Conservation (phyloP, 2,113 vertebrate genomes). For the Procavia capensis region DNA sequence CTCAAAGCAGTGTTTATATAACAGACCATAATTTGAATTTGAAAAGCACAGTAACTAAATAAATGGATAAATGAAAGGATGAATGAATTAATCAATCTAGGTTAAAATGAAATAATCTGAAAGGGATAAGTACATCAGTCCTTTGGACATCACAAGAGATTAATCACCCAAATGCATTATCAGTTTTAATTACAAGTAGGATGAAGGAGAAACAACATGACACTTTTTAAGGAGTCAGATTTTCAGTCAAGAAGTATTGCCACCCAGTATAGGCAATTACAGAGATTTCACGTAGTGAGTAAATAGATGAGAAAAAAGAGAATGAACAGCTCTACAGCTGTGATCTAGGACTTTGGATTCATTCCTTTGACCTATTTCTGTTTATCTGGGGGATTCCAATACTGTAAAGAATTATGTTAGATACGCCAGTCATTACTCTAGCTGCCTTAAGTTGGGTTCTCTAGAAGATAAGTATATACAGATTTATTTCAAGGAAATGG, state of each 20-base stretch:
- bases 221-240: not conserved
- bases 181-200: not conserved
- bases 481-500: no score
- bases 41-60: not conserved
- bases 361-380: not conserved
- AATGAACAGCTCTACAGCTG: accelerated
- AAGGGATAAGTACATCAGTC: not conserved
- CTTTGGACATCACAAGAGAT: not conserved
- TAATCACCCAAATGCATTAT: not conserved
- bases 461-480: no score
- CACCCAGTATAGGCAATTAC: not conserved
- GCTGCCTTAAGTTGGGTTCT: no score
- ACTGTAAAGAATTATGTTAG: not conserved
- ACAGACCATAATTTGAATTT: not conserved
- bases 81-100: not conserved
- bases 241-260: not conserved
- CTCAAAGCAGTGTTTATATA: not conserved
- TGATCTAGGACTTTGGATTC: not conserved
- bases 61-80: not conserved
- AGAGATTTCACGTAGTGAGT: not conserved
- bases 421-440: not conserved
- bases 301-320: not conserved
- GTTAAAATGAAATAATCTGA: not conserved
- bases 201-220: not conserved
- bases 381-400: not conserved